A percentile compares a stretch with the other conserved stretches of the same genome.
Evolutionary conservation across 2,113 vertebrate species (phyloP).

Genomic region (Cervus canadensis): DNA sequence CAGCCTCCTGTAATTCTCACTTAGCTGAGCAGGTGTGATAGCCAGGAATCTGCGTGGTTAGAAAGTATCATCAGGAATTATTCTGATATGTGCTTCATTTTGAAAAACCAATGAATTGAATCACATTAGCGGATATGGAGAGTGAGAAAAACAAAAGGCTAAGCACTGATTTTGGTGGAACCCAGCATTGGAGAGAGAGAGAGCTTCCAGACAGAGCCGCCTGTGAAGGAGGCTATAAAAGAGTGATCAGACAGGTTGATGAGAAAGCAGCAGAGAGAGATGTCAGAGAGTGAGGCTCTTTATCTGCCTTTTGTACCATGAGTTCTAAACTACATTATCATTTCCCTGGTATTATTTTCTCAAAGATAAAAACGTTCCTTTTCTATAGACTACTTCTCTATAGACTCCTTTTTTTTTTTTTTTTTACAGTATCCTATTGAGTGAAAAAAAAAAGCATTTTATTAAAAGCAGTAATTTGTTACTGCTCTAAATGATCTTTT

Average conservation of each 20-base stretch:
- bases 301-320: not conserved
- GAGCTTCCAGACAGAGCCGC: not conserved
- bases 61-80: not conserved
- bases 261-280: not conserved
- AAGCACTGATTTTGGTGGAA: not conserved
- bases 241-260: not conserved
- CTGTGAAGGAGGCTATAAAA: not conserved
- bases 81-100: not conserved
- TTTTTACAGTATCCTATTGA: conserved; percentile 47
- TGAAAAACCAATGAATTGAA: not conserved
- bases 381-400: conserved; percentile 40
- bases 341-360: conserved; percentile 30
- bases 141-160: not conserved
- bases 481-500: conserved; percentile 68
- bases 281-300: not conserved
- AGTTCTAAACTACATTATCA: not conserved
- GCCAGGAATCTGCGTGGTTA: not conserved
- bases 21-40: not conserved
- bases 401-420: not conserved
- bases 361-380: conserved; percentile 48
- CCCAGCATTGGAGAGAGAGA: not conserved
- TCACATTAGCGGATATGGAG: accelerated
- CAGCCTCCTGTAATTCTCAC: not conserved
- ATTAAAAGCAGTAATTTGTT: conserved; percentile 73
- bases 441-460: conserved; percentile 18